A percentile compares a stretch with the other conserved stretches of the same genome.
Evolutionary conservation across 2,888 invertebrate genomes (phyloP).

Genomic region (Athalia cordata): DNA sequence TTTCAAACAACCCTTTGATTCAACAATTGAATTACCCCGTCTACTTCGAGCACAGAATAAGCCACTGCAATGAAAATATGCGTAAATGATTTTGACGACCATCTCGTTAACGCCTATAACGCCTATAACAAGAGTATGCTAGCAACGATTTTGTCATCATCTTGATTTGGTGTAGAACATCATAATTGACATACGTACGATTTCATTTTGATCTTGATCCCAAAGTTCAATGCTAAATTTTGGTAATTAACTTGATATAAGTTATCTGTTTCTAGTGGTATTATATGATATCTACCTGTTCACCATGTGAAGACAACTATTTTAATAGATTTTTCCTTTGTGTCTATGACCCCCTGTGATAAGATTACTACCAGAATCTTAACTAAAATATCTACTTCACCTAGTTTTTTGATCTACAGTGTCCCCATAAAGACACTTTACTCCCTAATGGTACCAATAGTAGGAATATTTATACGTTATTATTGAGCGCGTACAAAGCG

Average conservation of each 20-base stretch:
- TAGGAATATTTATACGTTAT: slow-evolving; percentile 50
- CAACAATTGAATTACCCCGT: slow-evolving; percentile 17
- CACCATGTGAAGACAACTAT: background rate
- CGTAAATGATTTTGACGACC: background rate
- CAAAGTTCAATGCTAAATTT: no score
- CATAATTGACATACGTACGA: background rate
- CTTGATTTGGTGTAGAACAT: background rate
- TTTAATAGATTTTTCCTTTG: background rate
- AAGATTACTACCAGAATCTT: slow-evolving; percentile 18
- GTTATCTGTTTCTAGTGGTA: background rate
- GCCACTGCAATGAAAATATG: slow-evolving; percentile 6
- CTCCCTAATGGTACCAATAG: slow-evolving; percentile 52
- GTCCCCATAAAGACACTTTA: background rate
- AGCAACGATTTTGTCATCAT: no score
- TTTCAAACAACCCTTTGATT: slow-evolving; percentile 11
- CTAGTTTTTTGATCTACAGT: background rate
- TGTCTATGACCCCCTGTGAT: background rate
- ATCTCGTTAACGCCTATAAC: background rate
- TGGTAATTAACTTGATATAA: background rate
- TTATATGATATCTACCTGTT: background rate
- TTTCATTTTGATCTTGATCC: no score
- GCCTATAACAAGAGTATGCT: background rate
- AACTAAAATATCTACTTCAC: background rate
- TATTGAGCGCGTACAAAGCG: slow-evolving; percentile 48
- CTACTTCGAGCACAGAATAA: background rate